Evolutionary conservation across 2,113 vertebrate species (phyloP).

Genomic region (Tychaedon coryphoeus): DNA sequence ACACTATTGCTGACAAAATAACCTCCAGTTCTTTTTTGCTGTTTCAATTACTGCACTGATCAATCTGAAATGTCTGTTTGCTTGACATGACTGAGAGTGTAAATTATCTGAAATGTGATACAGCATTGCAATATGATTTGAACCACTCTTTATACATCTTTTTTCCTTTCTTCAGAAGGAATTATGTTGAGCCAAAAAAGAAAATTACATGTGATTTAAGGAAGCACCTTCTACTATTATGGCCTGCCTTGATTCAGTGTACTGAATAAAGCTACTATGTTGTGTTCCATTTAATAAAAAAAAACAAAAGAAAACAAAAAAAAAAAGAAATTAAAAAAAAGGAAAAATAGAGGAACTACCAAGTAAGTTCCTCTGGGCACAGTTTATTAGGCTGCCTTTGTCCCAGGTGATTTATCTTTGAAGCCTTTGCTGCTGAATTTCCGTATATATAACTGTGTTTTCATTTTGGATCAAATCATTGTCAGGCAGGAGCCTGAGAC

Average conservation of each 20-base stretch:
- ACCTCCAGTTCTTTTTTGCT: slow-evolving; percentile 7
- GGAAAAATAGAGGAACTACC: background rate
- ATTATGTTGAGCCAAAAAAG: background rate
- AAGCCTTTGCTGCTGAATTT: background rate
- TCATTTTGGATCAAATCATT: background rate
- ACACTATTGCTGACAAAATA: background rate
- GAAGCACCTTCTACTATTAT: background rate
- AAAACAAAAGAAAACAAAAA: background rate
- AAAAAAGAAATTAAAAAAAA: background rate
- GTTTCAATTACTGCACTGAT: slow-evolving; percentile 39
- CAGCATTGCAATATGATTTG: background rate
- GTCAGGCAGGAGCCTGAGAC: background rate
- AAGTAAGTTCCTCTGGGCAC: background rate
- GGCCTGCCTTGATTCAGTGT: background rate
- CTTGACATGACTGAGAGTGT: background rate
- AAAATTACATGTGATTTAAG: background rate
- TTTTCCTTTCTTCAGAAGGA: background rate
- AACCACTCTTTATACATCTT: background rate
- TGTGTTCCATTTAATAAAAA: background rate
- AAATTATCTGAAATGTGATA: slow-evolving; percentile 27
- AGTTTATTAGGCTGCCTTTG: background rate
- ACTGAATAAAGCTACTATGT: background rate
- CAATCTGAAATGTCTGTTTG: slow-evolving; percentile 30
- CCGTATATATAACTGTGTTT: background rate
- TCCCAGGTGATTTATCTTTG: background rate